Percentiles rank a stretch among this genome's conserved stretches.
These are phyloP conservation scores for Calidris pugnax DNA, from an alignment of 2,113 vertebrate genomes.

Conservation along the genomic window DNA sequence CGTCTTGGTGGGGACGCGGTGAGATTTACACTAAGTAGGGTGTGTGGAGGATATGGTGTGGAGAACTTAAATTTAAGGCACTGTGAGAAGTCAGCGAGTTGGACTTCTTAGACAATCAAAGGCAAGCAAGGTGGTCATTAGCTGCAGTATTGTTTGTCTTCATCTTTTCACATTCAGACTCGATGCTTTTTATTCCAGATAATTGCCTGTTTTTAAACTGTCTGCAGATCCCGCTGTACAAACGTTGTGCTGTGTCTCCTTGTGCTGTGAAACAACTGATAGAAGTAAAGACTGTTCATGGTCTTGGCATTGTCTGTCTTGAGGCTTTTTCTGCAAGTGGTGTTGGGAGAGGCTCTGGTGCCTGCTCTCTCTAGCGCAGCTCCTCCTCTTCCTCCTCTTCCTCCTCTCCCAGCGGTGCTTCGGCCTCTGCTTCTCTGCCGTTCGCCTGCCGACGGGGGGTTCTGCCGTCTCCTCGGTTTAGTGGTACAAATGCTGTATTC, in stretches of 20 bases:
- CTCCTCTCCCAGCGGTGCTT: neutral
- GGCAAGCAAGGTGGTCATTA: neutral
- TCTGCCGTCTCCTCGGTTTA: neutral
- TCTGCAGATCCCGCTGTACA: slow-evolving; percentile 56
- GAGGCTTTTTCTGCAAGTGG: slow-evolving; percentile 51
- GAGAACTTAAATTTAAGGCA: neutral
- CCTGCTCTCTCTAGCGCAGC: neutral
- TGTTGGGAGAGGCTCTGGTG: neutral
- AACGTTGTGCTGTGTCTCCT: slow-evolving; percentile 48
- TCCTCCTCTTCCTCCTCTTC: neutral
- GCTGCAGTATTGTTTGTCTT: slow-evolving; percentile 38
- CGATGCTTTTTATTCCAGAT: slow-evolving; percentile 13
- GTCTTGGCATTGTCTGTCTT: slow-evolving; percentile 58
- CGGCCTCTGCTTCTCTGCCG: neutral
- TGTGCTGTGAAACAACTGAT: slow-evolving; percentile 58
- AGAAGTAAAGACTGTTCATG: slow-evolving; percentile 64
- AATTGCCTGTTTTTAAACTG: slow-evolving; percentile 45
- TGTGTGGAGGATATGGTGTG: neutral
- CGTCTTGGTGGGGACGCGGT: neutral
- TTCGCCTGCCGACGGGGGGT: neutral
- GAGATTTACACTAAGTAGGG: neutral
- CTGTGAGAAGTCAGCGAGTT: neutral
- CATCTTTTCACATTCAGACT: slow-evolving; percentile 14
- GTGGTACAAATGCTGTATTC: neutral
- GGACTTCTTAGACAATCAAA: neutral